Base-by-base conservation (phyloP, 2,113 vertebrate genomes). In the Acrocephalus arundinaceus region DNA sequence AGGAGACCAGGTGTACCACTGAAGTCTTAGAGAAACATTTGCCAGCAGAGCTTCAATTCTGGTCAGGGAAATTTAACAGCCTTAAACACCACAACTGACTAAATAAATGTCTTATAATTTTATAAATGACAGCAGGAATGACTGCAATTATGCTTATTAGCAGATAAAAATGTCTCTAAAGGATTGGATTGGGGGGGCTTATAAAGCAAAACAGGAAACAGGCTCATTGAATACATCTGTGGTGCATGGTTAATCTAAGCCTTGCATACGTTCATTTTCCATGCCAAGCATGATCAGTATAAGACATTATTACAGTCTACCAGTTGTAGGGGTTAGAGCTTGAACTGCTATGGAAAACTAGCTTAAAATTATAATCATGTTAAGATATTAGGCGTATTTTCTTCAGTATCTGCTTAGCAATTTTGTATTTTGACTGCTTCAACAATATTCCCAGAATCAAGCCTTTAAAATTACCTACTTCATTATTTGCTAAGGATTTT, bases 71-170 rank as follows among this genome's bases (percentile, higher is more conserved):
- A 93, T 54, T 90, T 72, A 89, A 61, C 70, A 81, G 70, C n/a
- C 88, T 87, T 72, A 67, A 92, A 81, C 72, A 79, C 68, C 73
- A 86, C 54, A 93, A 97, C 65, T 54, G 76, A 92, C 73, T 92
- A 96, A 90, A 94, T 70, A 87, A 78, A 73, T 51, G 61, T 61
- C 82, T 92, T 88, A 86, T 84, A 92, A 96, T 86, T 94, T 96
- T 89, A 92, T 90, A 96, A 95, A 96, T 93, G 94, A 92, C 85
- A 96, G 92, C 31, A 88, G 92, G 73, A 94, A 96, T 90, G 52
- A 92, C 79, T 92, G 83, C 82, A 93, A 96, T 96, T 93, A 92
- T 68, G 63, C 70, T 90, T 91, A 94, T 95, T 95, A 96, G 87
- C 73, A 96, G 86, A 94, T 85, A 89, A 95, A 97, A 93, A 80